Base-by-base conservation (phyloP, 2,888 invertebrate genomes). In the Calephelis perditalis region DNA sequence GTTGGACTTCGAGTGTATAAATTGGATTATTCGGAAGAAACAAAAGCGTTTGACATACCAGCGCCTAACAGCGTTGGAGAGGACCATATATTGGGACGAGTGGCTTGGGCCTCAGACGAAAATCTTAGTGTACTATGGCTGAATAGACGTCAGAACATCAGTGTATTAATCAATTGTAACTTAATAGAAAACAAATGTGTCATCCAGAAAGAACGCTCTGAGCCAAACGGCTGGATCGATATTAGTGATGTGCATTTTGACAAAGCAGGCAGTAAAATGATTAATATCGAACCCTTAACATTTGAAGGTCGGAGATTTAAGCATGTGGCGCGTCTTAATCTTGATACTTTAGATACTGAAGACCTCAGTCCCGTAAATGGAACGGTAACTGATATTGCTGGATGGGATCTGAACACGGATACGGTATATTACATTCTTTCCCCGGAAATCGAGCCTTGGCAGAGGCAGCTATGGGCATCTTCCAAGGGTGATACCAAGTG, bases 61-160 rank as follows among this genome's bases (percentile, higher is more conserved):
- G 92, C 93, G 0, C 92, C 93, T 0, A 85, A 90, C 15, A 79
- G 92, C 4, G 91, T 93, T 0, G 86, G 92, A 7, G 59, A 86
- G 0, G 95, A 96, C 72, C 92, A 94, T 70, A 92, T 96, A 58
- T 77, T 96, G 11, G 94, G 92, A 60, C 91, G 92, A 63, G 95
- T 97, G 0, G 91, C 90, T 43, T 98, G 98, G 98, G 92, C 94
- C 12, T 92, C 93, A 36, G 91, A 93, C 59, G 81, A 92, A 0
- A 92, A 93, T 40, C 76, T 98, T 0, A 83, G 94, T 1, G 94
- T 95, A 0, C 92, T 95, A 6, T 97, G 97, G 95, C 88, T 96
- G 61, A 98, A 98, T 79, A 92, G 98, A 59, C 92, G 96, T 36
- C 98, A 99, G 81, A 98, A 94, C 75, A 72, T 92, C 58, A 92